Percentiles rank a stretch among this genome's conserved stretches.
Conservation (phyloP, 2,888 invertebrate species). For the Emmelina monodactyla region DNA sequence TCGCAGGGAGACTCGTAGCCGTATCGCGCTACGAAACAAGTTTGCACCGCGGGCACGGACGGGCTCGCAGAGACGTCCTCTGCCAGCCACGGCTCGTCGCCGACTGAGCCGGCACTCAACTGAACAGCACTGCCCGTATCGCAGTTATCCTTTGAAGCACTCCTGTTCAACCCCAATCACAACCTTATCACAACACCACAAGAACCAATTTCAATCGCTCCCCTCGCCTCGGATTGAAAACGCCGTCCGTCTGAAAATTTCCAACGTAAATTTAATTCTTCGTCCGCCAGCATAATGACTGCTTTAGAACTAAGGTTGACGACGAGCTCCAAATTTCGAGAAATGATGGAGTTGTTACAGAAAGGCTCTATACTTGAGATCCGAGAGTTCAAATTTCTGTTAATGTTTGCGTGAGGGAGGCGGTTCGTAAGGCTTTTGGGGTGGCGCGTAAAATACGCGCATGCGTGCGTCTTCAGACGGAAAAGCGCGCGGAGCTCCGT, state of each 20-base stretch:
- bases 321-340: slow-evolving; percentile 34
- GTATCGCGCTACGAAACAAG: slow-evolving; percentile 52
- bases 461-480: slow-evolving; percentile 48
- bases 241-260: slow-evolving; percentile 32
- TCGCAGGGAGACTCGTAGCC: no score
- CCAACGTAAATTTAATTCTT: slow-evolving; percentile 57
- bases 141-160: slow-evolving; percentile 28
- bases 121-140: not conserved
- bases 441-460: slow-evolving; percentile 61
- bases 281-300: slow-evolving; percentile 54
- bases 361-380: slow-evolving; percentile 34
- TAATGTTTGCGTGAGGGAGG: slow-evolving; percentile 39
- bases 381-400: slow-evolving; percentile 50
- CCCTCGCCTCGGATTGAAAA: no score
- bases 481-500: not conserved
- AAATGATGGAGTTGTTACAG: slow-evolving; percentile 28
- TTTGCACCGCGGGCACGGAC: slow-evolving; percentile 26
- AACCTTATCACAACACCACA: slow-evolving; percentile 23
- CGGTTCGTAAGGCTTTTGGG: slow-evolving; percentile 63
- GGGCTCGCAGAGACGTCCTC: slow-evolving; percentile 24
- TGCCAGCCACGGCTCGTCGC: slow-evolving; percentile 42
- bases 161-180: slow-evolving; percentile 25
- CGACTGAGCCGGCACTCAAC: slow-evolving; percentile 43
- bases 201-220: slow-evolving; percentile 17
- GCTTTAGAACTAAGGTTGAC: slow-evolving; percentile 53